These are phyloP conservation scores for Orientallactaga bullata DNA, from an alignment of 2,113 vertebrate species.

Conservation along the genomic window DNA sequence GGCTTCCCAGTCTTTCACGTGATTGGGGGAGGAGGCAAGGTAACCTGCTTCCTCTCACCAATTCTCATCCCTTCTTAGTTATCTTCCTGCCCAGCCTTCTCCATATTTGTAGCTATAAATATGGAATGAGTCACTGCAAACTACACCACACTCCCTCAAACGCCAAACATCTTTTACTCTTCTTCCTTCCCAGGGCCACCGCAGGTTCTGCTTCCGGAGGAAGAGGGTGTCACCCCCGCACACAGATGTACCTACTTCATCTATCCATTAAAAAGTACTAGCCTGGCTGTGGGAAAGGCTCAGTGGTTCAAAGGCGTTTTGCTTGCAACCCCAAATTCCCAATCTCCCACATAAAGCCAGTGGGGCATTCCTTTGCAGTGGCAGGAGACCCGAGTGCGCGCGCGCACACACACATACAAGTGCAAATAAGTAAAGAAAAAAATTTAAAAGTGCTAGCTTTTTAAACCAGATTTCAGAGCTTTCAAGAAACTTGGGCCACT, in stretches of 20 bases:
- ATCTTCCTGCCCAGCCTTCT: constrained; percentile 40
- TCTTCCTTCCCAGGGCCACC: neutral
- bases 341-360: no score
- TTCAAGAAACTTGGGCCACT: neutral
- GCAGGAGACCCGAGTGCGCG: no score
- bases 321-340: no score
- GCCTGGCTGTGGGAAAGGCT: neutral
- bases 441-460: neutral
- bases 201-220: neutral
- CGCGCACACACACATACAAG: no score
- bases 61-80: neutral
- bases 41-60: neutral
- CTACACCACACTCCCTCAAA: constrained; percentile 6
- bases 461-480: neutral
- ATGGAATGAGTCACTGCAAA: neutral
- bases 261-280: neutral
- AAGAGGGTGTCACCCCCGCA: neutral
- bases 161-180: neutral
- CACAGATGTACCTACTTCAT: neutral
- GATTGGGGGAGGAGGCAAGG: neutral
- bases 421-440: no score
- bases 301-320: no score
- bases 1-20: neutral
- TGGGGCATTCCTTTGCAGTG: no score
- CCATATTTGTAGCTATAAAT: constrained; percentile 31